A percentile compares a stretch with the other conserved stretches of the same genome.
Evolutionary conservation across 2,888 invertebrate genomes (phyloP).

Genomic region (Caenorhabditis sp.): DNA sequence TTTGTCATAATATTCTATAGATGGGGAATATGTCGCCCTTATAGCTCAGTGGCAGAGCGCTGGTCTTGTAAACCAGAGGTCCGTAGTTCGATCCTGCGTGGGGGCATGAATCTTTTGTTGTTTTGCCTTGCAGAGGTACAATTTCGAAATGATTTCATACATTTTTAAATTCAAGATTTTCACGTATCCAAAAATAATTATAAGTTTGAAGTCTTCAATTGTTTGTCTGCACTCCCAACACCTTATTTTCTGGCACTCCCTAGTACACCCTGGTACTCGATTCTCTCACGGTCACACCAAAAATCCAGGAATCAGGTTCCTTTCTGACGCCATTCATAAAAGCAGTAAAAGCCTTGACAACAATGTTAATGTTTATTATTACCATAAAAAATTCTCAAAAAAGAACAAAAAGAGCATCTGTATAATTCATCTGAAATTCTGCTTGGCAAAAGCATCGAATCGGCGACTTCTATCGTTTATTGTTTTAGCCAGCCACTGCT

Average conservation of each 20-base stretch:
- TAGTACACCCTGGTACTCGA: neutral
- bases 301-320: neutral
- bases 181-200: too few species aligned
- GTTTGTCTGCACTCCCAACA: too few species aligned
- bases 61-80: constrained; percentile 70
- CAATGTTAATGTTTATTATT: too few species aligned
- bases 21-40: constrained; percentile 27
- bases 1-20: neutral
- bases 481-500: neutral
- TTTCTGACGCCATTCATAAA: neutral
- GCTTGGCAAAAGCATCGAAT: too few species aligned
- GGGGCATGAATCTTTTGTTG: constrained; percentile 9
- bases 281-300: neutral
- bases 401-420: too few species aligned
- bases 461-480: too few species aligned
- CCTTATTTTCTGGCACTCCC: neutral
- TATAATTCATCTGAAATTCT: too few species aligned
- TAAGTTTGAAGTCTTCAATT: too few species aligned
- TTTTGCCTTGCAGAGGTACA: neutral
- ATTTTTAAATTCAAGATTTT: too few species aligned
- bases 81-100: constrained; percentile 65
- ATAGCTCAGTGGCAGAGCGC: constrained; percentile 70
- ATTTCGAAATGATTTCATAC: too few species aligned
- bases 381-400: too few species aligned
- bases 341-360: too few species aligned